Evolutionary conservation across 2,797 vertebrate species (phyloP).

Genomic region (Setipinna tenuifilis): DNA sequence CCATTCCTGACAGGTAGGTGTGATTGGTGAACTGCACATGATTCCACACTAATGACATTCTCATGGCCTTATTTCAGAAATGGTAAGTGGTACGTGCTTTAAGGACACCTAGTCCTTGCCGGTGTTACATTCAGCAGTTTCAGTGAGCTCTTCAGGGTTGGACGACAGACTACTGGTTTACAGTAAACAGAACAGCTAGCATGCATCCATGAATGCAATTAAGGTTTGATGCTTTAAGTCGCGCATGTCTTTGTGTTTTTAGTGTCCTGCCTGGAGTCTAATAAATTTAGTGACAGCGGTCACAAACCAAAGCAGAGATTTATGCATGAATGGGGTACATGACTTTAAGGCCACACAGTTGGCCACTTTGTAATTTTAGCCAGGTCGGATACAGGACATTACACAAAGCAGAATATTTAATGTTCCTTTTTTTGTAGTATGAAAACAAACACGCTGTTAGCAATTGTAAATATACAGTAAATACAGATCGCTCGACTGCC

Average conservation of each 20-base stretch:
- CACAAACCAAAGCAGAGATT: background rate
- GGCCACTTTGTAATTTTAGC: background rate
- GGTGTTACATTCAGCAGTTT: background rate
- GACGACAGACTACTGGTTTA: background rate
- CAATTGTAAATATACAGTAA: too few species aligned
- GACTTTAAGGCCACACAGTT: background rate
- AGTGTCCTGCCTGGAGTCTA: background rate
- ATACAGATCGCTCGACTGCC: background rate
- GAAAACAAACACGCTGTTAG: background rate
- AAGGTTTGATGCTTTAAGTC: too few species aligned
- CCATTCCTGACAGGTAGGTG: conserved; percentile 85
- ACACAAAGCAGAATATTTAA: background rate
- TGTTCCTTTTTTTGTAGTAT: background rate
- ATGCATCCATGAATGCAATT: background rate
- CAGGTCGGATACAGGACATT: background rate
- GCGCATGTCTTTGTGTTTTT: background rate
- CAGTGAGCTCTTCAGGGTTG: too few species aligned
- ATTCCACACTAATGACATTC: background rate
- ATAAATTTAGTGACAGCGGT: background rate
- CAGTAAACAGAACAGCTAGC: background rate
- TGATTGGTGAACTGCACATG: background rate
- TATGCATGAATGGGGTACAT: background rate
- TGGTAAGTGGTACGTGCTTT: background rate
- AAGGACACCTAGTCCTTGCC: background rate
- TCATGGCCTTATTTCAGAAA: background rate